These are phyloP conservation scores for Boloria euphrosyne DNA, from an alignment of 2,888 invertebrate genomes.

Conservation along the genomic window DNA sequence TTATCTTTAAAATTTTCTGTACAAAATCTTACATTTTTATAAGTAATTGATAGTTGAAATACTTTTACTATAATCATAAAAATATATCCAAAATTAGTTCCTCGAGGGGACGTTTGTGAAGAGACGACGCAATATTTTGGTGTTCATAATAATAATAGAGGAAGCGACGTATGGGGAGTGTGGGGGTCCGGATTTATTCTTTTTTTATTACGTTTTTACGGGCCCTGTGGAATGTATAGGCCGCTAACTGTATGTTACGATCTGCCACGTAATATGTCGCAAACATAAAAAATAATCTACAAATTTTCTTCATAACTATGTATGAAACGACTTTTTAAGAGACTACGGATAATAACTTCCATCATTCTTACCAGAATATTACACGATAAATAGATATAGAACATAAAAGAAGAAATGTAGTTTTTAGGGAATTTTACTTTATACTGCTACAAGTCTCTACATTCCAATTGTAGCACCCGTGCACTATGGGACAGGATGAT, in stretches of 20 bases:
- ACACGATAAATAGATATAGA: too few relatives aligned
- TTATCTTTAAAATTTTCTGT: too few relatives aligned
- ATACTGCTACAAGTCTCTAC: too few relatives aligned
- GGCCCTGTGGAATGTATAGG: slow-evolving; percentile 55
- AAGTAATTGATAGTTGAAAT: slow-evolving; percentile 9
- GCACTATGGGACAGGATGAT: too few relatives aligned
- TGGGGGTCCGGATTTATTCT: slow-evolving; percentile 71
- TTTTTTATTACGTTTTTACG: slow-evolving; percentile 81
- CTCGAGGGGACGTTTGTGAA: slow-evolving; percentile 41
- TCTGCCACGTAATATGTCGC: slow-evolving; percentile 37
- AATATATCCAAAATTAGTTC: slow-evolving; percentile 50
- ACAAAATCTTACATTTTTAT: slow-evolving; percentile 5
- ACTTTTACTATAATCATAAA: slow-evolving; percentile 39
- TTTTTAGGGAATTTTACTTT: too few relatives aligned
- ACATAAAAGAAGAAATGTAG: too few relatives aligned
- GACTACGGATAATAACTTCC: neutral
- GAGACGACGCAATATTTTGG: slow-evolving; percentile 67
- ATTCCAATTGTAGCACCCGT: too few relatives aligned
- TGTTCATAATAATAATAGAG: slow-evolving; percentile 75
- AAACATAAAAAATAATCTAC: slow-evolving; percentile 34
- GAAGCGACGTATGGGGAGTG: slow-evolving; percentile 60
- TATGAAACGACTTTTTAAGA: slow-evolving; percentile 9
- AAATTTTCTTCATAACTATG: slow-evolving; percentile 27
- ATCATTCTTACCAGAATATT: neutral
- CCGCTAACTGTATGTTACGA: slow-evolving; percentile 45